Evolutionary conservation across 2,113 vertebrate species (phyloP), one percentile per base, ranked within the genome.

Genomic region (Castor canadensis): DNA sequence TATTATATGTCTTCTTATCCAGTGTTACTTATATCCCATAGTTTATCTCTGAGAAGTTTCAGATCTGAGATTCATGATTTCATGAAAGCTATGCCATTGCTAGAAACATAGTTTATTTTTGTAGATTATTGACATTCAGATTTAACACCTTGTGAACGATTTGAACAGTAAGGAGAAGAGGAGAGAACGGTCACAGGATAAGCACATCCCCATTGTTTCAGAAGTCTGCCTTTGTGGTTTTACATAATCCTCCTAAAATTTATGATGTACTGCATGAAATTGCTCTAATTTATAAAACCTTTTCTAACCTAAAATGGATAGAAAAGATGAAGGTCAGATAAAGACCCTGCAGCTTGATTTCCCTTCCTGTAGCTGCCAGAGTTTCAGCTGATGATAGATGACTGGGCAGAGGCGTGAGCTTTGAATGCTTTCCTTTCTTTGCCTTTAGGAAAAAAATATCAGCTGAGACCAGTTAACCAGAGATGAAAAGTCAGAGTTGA

Each of bases 301-400:
- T 89, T 95, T 94, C 77, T 79, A 89, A 84, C 64, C 82, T 93
- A 91, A 95, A 96, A 89, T 54, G 92, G 92, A 79, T 62, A 82
- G 94, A 80, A 96, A 66, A n/a, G 71, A 38, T 84, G 79, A 96
- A 87, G 94, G 73, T 94, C 94, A 96, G 82, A 93, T 93, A 94
- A 94, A 95, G 96, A 83, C 56, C 85, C 93, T 93, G 86, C n/a
- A 89, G 73, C 82, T 67, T 86, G 67, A 83, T 91, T 95, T 96
- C 52, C 73, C 56, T 83, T 94, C 93, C 47, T 89, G 26, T 54
- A 79, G 86, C 85, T 95, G 95, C 93, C 91, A 91, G 9, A 73
- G 92, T 56, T 94, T 93, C 43, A 91, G 82, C 67, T 73, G 91
- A 67, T 88, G 86, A 96, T 94, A 77, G 62, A 97, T 89, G 93